phyloP scores from a whole-genome alignment of 2,888 invertebrate species.

The Calephelis perditalis region DNA sequence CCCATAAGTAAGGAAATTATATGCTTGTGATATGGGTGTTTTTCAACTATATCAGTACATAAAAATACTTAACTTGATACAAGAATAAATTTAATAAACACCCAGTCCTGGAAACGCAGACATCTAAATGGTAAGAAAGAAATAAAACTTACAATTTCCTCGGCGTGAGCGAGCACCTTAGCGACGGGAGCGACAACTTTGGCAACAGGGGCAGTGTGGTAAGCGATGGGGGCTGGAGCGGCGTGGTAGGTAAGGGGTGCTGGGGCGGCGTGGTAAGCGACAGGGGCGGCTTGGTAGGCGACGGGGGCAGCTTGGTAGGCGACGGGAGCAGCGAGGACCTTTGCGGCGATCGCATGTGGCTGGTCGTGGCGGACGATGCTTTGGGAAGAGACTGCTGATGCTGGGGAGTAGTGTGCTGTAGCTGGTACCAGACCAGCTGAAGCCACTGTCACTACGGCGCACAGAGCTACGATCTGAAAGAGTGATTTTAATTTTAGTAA shows the following conservation, averaged over 20 bases:
- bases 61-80: too few species aligned
- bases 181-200: constrained; percentile 35
- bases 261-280: constrained; percentile 40
- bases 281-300: constrained; percentile 33
- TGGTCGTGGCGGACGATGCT: constrained; percentile 58
- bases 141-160: constrained; percentile 31
- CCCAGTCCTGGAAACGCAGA: too few species aligned
- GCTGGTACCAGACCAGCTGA: constrained; percentile 43
- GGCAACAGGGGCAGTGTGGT: constrained; percentile 41
- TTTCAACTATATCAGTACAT: too few species aligned
- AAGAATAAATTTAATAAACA: too few species aligned
- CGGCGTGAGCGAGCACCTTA: constrained; percentile 38
- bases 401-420: constrained; percentile 54
- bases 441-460: constrained; percentile 46
- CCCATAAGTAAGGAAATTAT: too few species aligned
- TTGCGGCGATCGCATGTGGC: constrained; percentile 39
- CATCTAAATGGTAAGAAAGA: too few species aligned
- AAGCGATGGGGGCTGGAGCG: constrained; percentile 29
- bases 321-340: constrained; percentile 35
- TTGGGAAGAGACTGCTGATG: constrained; percentile 53
- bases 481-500: background rate
- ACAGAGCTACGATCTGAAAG: constrained; percentile 26
- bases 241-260: constrained; percentile 31
- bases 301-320: constrained; percentile 32
- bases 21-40: too few species aligned